A percentile compares a stretch with the other conserved stretches of the same genome.
Evolutionary conservation across 2,797 vertebrate genomes (phyloP).

Genomic region (Ceyx erithaca): DNA sequence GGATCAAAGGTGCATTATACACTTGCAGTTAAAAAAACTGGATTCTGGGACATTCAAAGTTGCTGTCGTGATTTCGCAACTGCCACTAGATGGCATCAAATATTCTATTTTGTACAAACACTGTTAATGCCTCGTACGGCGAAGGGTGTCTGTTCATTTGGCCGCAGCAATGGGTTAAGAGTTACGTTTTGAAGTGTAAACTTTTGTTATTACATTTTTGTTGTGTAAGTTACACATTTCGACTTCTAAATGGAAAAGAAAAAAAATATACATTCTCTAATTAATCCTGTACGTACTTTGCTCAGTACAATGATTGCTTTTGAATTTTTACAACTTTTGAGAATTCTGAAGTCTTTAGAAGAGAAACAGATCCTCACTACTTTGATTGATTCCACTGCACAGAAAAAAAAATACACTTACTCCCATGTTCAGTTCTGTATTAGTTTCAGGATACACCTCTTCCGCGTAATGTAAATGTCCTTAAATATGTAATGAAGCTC

Average conservation of each 20-base stretch:
- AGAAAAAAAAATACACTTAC: not conserved
- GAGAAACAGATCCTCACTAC: not conserved
- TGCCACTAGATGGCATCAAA: conserved; percentile 79
- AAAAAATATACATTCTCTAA: not conserved
- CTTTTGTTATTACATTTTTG: not conserved
- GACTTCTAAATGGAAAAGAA: not conserved
- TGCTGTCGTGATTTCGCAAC: not conserved
- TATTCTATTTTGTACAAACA: not conserved
- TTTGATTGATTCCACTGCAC: not conserved
- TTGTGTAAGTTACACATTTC: not conserved
- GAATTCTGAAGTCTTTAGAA: not conserved
- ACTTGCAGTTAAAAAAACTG: rapidly evolving
- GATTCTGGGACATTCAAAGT: not conserved
- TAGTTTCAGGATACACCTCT: not conserved
- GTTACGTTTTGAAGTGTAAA: not conserved
- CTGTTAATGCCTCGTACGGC: rapidly evolving
- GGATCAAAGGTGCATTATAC: rapidly evolving
- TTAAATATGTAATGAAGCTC: not conserved
- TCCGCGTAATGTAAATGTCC: not conserved
- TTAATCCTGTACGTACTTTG: not conserved
- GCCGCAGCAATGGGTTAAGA: not conserved
- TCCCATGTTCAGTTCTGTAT: not conserved
- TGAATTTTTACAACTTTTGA: not conserved
- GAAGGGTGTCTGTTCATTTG: not conserved
- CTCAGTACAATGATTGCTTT: not conserved